Evolutionary conservation across 2,113 vertebrate species (phyloP), one percentile per base, ranked within the genome.

Genomic region (Electrona antarctica): DNA sequence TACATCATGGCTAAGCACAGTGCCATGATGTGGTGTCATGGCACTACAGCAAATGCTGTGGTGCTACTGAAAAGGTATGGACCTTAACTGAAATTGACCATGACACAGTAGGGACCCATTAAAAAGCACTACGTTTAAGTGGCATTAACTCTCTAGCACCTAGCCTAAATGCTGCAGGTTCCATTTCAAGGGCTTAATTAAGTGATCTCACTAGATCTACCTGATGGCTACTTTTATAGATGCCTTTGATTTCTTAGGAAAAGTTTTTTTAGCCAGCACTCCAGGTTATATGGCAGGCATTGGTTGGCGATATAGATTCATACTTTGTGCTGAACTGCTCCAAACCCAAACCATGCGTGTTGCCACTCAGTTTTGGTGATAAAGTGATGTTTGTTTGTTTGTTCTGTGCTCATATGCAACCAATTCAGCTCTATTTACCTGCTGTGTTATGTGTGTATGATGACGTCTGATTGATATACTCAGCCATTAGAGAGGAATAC

Each of bases 81-180:
- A 68, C 46, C 47, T 67, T 29, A 76, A 67, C 65, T 64, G 65
- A 78, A 76, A 76, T 60, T 55, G 72, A 84, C 58, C 50, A 59
- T 49, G 67, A 74, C 76, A 64, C 64, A 45, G 28, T 47, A 0
- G 60, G 67, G 69, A 75, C 13, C 64, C 68, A 78, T 75, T 69
- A 78, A 41, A 13, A 28, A 41, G 1, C 8, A 57, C 67, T 69
- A 63, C 65, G 52, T 76, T 81, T 74, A 52, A 65, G 49, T 59
- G 49, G 76, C 48, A 11, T 59, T 67, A 41, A 41, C 33, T 73
- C 58, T 12, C 46, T 55, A 67, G 41, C 65, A 50, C n/a, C 46
- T 8, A 66, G 51, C 60, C 60, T 67, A 64, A 41, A 67, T 62
- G 70, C 67, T 59, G 67, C 69, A 46, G 21, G 21, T 71, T 63